phyloP scores from a whole-genome alignment of 2,797 vertebrate genomes.

The Aeoliscus strigatus region DNA sequence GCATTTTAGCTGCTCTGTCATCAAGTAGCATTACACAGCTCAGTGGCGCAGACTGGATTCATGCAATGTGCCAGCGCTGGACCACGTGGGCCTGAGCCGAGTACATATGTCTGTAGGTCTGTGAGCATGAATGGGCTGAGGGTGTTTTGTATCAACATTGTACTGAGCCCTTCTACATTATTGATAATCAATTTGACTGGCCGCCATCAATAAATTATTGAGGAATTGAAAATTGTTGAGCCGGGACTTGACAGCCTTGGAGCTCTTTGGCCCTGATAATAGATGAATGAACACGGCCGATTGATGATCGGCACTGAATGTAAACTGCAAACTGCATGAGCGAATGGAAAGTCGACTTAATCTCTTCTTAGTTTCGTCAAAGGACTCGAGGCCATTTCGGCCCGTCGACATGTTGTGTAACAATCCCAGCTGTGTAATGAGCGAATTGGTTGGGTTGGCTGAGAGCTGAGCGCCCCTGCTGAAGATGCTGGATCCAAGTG shows the following conservation, averaged over 20 bases:
- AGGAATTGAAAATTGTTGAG: conserved; percentile 70
- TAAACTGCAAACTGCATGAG: conserved; percentile 30
- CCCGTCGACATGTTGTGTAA: conserved; percentile 34
- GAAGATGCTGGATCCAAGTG: conserved; percentile 43
- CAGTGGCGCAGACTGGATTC: conserved; percentile 49
- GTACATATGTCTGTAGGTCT: conserved; percentile 60
- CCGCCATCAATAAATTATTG: conserved; percentile 70
- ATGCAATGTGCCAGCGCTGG: conserved; percentile 36
- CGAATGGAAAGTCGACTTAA: conserved; percentile 21
- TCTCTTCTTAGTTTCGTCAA: conserved; percentile 22
- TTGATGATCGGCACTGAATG: conserved; percentile 34
- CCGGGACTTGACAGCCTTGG: conserved; percentile 44
- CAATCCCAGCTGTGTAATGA: conserved; percentile 53
- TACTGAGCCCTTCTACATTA: conserved; percentile 73
- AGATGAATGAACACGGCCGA: conserved; percentile 35
- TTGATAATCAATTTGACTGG: conserved; percentile 74
- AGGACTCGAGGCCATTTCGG: conserved; percentile 30
- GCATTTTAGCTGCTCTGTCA: conserved; percentile 29
- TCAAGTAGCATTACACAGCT: conserved; percentile 48
- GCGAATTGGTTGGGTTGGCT: conserved; percentile 24
- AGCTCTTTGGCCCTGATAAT: conserved; percentile 41
- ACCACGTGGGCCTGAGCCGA: conserved; percentile 57
- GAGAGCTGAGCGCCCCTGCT: conserved; percentile 27
- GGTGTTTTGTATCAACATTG: conserved; percentile 72
- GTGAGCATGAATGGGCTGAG: conserved; percentile 59